These are phyloP conservation scores for Sorex maritimensis DNA, from an alignment of 2,797 vertebrate species.

Conservation along the genomic window DNA sequence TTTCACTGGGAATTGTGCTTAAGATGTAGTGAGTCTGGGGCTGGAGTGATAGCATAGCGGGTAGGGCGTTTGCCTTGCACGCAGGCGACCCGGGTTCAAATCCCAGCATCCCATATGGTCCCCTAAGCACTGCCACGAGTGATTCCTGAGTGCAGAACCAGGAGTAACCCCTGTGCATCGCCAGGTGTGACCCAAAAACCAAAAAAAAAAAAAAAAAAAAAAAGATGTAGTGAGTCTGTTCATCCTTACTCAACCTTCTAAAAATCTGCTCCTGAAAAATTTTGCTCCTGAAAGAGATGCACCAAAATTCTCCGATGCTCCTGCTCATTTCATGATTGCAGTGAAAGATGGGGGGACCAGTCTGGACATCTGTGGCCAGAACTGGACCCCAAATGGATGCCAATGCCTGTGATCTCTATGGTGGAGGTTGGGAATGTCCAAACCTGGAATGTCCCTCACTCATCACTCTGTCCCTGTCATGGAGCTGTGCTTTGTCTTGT, in stretches of 20 bases:
- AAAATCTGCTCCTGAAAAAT: not conserved
- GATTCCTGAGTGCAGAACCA: too few relatives aligned
- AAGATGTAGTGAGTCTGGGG: not conserved
- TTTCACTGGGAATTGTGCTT: not conserved
- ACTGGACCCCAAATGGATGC: not conserved
- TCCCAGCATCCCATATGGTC: too few relatives aligned
- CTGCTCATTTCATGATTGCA: not conserved
- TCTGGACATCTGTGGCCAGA: not conserved
- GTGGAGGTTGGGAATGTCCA: not conserved
- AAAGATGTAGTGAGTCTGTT: not conserved
- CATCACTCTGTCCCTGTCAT: rapidly evolving
- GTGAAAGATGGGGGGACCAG: not conserved
- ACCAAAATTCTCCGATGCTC: not conserved
- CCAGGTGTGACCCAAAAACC: too few relatives aligned
- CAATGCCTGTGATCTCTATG: rapidly evolving
- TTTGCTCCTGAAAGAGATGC: conserved; percentile 10
- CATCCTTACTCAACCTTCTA: not conserved
- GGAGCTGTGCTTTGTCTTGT: not conserved
- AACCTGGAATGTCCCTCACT: not conserved
- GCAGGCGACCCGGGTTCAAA: too few relatives aligned
- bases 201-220: too few relatives aligned
- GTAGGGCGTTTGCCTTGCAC: too few relatives aligned
- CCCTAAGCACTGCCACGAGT: too few relatives aligned
- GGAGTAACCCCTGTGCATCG: too few relatives aligned
- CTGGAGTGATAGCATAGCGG: too few relatives aligned